phyloP scores from a whole-genome alignment of 1,140 invertebrate species.

The Drosophila ambigua region DNA sequence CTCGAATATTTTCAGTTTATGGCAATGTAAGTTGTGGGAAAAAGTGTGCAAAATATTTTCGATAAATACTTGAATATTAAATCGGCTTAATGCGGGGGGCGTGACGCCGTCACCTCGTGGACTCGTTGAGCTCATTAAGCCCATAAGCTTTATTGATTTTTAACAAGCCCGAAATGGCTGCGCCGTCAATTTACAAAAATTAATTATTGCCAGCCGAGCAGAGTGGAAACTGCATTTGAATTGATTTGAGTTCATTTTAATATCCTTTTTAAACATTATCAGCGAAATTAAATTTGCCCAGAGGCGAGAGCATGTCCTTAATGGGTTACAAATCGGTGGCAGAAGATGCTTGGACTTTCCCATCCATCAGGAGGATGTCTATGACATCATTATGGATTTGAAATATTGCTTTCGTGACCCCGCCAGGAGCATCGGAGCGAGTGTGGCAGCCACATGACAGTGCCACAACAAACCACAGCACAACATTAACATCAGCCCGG shows the following conservation, averaged over 20 bases:
- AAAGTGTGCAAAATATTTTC: constrained; percentile 18
- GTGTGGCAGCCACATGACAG: constrained; percentile 16
- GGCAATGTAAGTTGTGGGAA: constrained; percentile 6
- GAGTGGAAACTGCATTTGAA: constrained; percentile 46
- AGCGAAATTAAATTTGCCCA: background rate
- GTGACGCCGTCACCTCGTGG: constrained; percentile 5
- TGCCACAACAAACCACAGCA: constrained; percentile 34
- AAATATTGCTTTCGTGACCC: constrained; percentile 1
- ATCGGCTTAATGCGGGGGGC: constrained; percentile 45
- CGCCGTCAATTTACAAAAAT: constrained; percentile 54
- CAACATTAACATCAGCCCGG: constrained; percentile 46
- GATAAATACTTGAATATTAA: constrained; percentile 57
- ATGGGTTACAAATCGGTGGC: constrained; percentile 12
- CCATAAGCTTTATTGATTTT: constrained; percentile 71
- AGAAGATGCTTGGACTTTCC: background rate
- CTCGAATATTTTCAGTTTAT: constrained; percentile 39
- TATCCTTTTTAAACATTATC: constrained; percentile 27
- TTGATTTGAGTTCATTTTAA: constrained; percentile 53
- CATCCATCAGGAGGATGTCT: background rate
- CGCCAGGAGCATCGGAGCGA: background rate
- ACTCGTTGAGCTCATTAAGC: constrained; percentile 51
- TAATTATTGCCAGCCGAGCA: constrained; percentile 45
- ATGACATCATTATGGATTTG: background rate
- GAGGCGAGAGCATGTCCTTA: constrained; percentile 18
- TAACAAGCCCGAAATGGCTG: constrained; percentile 48